phyloP scores from a whole-genome alignment of 2,888 invertebrate genomes.

The Nesidiocoris tenuis region DNA sequence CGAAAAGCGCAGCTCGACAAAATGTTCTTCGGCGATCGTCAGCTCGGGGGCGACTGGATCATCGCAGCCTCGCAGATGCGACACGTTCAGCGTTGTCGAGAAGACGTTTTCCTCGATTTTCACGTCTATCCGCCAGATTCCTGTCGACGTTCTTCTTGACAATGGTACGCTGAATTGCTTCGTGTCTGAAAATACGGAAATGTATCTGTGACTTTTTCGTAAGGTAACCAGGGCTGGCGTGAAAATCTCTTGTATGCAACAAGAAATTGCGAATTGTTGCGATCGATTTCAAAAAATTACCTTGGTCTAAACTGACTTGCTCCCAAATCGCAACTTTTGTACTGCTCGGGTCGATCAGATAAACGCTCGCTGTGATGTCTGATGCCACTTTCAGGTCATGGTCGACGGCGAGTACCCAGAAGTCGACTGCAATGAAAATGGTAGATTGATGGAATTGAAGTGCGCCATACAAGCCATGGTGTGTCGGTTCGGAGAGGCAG shows the following conservation, averaged over 20 bases:
- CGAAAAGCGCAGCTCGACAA: constrained; percentile 65
- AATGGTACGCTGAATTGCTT: constrained; percentile 61
- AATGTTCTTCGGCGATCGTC: constrained; percentile 67
- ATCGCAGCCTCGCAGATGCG: constrained; percentile 51
- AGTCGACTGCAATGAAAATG: constrained; percentile 61
- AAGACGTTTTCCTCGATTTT: constrained; percentile 60
- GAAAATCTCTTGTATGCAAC: too few species aligned
- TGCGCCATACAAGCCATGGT: too few species aligned
- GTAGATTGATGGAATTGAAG: too few species aligned
- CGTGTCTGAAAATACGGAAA: too few species aligned
- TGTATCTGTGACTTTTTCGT: too few species aligned
- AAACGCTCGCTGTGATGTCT: constrained; percentile 62
- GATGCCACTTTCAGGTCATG: constrained; percentile 63
- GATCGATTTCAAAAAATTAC: too few species aligned
- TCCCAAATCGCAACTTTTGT: constrained; percentile 69
- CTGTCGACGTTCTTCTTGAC: constrained; percentile 61
- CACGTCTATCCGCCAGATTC: constrained; percentile 62
- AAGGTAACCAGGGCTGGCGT: too few species aligned
- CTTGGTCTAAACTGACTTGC: constrained; percentile 65
- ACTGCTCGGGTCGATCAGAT: constrained; percentile 64
- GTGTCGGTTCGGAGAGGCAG: too few species aligned
- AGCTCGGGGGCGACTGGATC: constrained; percentile 57
- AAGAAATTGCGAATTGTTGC: too few species aligned
- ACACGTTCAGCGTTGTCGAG: constrained; percentile 61
- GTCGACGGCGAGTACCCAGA: constrained; percentile 66